phyloP scores from a whole-genome alignment of 1,140 invertebrate species.

The Mactra quadrangularis region DNA sequence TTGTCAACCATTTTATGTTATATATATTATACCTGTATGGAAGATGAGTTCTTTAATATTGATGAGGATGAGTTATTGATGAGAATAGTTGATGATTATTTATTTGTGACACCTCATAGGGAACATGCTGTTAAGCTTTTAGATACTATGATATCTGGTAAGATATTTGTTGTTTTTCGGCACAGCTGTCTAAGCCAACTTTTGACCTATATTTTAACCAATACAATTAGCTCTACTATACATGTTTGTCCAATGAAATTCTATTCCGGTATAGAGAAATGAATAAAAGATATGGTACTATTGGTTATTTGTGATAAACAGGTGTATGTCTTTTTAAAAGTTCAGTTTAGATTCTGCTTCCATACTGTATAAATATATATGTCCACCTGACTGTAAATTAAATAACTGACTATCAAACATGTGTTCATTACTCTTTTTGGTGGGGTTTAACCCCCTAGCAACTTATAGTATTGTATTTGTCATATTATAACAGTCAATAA shows the following conservation, averaged over 20 bases:
- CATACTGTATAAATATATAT: too few relatives aligned
- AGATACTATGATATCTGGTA: conserved; percentile 67
- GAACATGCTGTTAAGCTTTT: conserved; percentile 66
- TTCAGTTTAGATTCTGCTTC: neutral
- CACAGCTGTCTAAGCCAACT: too few relatives aligned
- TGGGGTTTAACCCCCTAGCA: neutral
- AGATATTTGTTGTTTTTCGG: neutral
- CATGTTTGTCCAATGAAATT: too few relatives aligned
- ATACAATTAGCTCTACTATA: too few relatives aligned
- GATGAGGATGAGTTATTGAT: conserved; percentile 70
- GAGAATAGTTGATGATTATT: conserved; percentile 75
- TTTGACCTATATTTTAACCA: too few relatives aligned
- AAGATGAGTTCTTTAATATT: conserved; percentile 54
- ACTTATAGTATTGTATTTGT: neutral
- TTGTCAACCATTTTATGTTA: conserved; percentile 74
- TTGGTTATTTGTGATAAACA: too few relatives aligned
- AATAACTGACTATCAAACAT: neutral
- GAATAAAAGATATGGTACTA: too few relatives aligned
- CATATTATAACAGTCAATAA: neutral
- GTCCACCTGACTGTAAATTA: neutral
- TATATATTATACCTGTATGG: conserved; percentile 72
- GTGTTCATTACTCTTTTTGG: neutral
- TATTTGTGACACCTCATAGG: conserved; percentile 73
- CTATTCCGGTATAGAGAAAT: too few relatives aligned
- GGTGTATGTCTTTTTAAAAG: neutral